Conservation (phyloP, 2,797 vertebrate species). For the Trachops cirrhosus region DNA sequence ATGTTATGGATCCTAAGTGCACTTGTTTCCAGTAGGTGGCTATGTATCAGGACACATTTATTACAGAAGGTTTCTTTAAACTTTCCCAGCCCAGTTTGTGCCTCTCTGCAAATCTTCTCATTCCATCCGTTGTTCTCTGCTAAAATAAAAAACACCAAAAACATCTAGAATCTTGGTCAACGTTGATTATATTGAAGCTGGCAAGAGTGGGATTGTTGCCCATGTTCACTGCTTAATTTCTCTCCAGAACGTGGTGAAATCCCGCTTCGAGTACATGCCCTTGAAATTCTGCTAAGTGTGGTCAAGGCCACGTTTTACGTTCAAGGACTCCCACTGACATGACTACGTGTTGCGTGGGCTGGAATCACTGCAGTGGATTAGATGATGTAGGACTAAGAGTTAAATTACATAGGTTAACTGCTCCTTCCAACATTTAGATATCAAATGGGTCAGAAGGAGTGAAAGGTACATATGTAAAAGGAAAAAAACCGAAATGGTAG, state of each 20-base stretch:
- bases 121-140: not conserved
- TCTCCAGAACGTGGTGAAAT: conserved; percentile 3
- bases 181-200: not conserved
- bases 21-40: not conserved
- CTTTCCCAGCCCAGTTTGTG: not conserved
- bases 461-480: not conserved
- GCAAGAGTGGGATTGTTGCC: not conserved
- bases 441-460: not conserved
- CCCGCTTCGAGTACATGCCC: not conserved
- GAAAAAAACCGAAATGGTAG: not conserved
- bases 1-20: not conserved
- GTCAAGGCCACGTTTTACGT: conserved; percentile 55
- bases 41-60: not conserved
- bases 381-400: not conserved
- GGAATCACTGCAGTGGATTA: conserved; percentile 51
- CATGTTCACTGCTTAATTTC: not conserved
- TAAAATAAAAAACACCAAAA: not conserved
- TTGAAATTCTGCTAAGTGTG: conserved; percentile 34
- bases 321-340: not conserved
- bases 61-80: not conserved
- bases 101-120: not conserved
- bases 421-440: not conserved
- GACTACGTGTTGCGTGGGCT: conserved; percentile 31
- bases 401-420: not conserved
- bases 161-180: not conserved